Conservation (phyloP, 2,113 vertebrate genomes). For the Syngnathoides biaculeatus region DNA sequence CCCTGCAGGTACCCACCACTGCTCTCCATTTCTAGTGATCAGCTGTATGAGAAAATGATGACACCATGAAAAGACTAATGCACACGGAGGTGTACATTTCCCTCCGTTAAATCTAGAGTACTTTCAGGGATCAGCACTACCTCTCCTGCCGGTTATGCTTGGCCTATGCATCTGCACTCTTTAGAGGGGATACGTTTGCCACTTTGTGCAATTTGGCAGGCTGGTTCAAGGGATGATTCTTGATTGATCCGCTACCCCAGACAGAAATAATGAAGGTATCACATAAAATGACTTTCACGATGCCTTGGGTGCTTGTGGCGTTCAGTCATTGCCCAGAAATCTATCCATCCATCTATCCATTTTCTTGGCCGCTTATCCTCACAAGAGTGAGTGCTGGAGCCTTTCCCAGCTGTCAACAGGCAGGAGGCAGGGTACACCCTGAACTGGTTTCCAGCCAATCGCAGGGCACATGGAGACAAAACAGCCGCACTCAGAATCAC, state of each 20-base stretch:
- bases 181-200: constrained; percentile 17
- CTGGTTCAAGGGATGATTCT: neutral
- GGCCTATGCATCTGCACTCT: constrained; percentile 17
- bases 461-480: no score
- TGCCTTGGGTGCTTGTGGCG: neutral
- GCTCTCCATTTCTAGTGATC: constrained; percentile 28
- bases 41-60: constrained; percentile 30
- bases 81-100: neutral
- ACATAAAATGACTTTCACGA: neutral
- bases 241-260: neutral
- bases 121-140: neutral
- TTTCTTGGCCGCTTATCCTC: no score
- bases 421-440: no score
- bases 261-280: constrained; percentile 7
- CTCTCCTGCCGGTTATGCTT: neutral
- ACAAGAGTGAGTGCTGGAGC: no score
- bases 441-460: no score
- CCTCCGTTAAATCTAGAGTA: neutral
- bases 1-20: constrained; percentile 27
- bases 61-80: constrained; percentile 11
- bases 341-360: no score
- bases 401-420: no score
- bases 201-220: constrained; percentile 5
- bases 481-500: no score
- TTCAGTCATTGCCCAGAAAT: no score